phyloP scores from a whole-genome alignment of 2,888 invertebrate species.

The Thymelicus lineola region DNA sequence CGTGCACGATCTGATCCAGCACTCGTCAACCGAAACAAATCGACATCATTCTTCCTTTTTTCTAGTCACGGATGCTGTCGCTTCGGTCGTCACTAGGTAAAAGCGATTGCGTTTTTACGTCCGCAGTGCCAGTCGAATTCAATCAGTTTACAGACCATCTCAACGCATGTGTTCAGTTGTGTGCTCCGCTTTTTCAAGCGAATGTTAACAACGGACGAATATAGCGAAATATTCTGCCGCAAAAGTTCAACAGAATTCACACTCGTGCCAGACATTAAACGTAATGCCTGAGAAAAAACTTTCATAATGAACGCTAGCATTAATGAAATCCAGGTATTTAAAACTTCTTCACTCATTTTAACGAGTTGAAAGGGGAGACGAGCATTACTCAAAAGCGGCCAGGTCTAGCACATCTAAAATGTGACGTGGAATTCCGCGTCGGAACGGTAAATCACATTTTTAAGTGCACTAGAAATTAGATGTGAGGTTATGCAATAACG shows the following conservation, averaged over 20 bases:
- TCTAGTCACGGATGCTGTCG: slow-evolving; percentile 55
- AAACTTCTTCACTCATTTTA: slow-evolving; percentile 36
- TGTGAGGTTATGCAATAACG: slow-evolving; percentile 39
- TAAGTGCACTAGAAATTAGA: slow-evolving; percentile 39
- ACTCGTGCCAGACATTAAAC: slow-evolving; percentile 23
- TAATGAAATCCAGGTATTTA: slow-evolving; percentile 35
- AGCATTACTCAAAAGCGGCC: slow-evolving; percentile 32
- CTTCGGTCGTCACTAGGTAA: slow-evolving; percentile 46
- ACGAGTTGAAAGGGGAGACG: slow-evolving; percentile 36
- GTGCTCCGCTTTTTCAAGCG: slow-evolving; percentile 25
- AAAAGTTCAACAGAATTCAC: slow-evolving; percentile 23
- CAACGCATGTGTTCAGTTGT: slow-evolving; percentile 35
- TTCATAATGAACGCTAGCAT: slow-evolving; percentile 22
- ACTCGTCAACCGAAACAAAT: slow-evolving; percentile 75
- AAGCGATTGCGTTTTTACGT: slow-evolving; percentile 47
- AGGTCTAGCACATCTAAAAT: slow-evolving; percentile 35
- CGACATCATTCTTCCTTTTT: slow-evolving; percentile 62
- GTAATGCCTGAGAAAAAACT: slow-evolving; percentile 19
- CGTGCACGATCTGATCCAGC: slow-evolving; percentile 59
- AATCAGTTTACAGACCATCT: slow-evolving; percentile 44
- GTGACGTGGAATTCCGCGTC: slow-evolving; percentile 35
- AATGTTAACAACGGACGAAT: slow-evolving; percentile 16
- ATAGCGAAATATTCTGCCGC: slow-evolving; percentile 5
- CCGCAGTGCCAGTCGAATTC: slow-evolving; percentile 44
- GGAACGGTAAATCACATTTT: slow-evolving; percentile 38